phyloP scores from a whole-genome alignment of 2,113 vertebrate species.

The Lonchura striata region DNA sequence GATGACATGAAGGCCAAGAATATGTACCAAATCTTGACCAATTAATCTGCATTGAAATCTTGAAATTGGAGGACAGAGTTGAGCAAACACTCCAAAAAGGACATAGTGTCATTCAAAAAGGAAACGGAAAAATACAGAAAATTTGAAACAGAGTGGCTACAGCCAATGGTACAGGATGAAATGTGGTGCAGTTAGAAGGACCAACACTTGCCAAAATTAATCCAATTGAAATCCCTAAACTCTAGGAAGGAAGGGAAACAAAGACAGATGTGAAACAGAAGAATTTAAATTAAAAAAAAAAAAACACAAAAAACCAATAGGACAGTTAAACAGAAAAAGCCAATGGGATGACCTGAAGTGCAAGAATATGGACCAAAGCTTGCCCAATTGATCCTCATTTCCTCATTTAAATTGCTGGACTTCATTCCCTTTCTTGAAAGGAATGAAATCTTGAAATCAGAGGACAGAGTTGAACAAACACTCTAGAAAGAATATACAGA shows the following conservation, averaged over 20 bases:
- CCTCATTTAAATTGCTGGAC: background rate
- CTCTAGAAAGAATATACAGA: background rate
- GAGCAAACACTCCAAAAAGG: background rate
- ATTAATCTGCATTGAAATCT: background rate
- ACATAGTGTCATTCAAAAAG: background rate
- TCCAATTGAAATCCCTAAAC: too few species aligned
- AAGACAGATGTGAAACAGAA: too few species aligned
- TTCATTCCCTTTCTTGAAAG: background rate
- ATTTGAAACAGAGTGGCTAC: background rate
- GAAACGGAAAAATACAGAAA: background rate
- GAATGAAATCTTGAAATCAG: too few species aligned
- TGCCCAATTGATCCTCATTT: background rate
- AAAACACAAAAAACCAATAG: too few species aligned
- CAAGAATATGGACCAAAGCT: background rate
- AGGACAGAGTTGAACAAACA: too few species aligned
- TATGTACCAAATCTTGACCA: background rate
- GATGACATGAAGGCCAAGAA: background rate
- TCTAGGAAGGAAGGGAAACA: too few species aligned
- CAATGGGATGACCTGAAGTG: background rate
- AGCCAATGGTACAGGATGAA: background rate
- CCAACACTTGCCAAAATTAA: too few species aligned
- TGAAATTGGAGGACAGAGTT: background rate
- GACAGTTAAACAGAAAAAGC: background rate
- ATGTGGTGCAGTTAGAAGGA: background rate
- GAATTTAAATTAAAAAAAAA: too few species aligned